Evolutionary conservation across 2,888 invertebrate genomes (phyloP), one percentile per base, ranked within the genome.

Genomic region (Acanthacorydalis orientalis): DNA sequence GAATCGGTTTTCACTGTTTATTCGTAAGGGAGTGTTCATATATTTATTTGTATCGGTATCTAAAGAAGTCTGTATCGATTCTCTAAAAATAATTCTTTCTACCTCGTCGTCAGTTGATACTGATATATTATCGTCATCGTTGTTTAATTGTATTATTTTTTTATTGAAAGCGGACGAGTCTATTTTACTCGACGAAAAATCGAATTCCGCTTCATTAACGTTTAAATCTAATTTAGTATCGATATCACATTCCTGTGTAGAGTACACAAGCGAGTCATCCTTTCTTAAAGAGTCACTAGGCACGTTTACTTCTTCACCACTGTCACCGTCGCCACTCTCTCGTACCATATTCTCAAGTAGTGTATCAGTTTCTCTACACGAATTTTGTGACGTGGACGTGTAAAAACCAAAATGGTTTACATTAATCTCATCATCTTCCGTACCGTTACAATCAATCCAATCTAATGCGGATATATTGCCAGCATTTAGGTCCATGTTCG

Each of bases 271-370:
- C 47, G 32, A 49, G 48, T 12, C 47, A 44, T 50, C 53, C 53
- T 46, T 53, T 54, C 31, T 50, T 23, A 23, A 23, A 23, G 23
- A 23, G 6, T 23, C 23, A 23, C 23, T 23, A 23, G 23, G 23
- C 6, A 23, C 12, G 11, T 31, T 12, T 43, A 46, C 53, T 47
- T 55, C 55, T 12, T 50, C 51, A 10, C 50, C 51, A 35, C 45
- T 47, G 34, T 50, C 51, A 1, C 55, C 55, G 43, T 55, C 55
- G 8, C 55, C 54, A 12, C 51, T 50, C 50, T 54, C 55, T 1
- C 55, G 48, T 34, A 31, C 46, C 16, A 14, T n/a, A 15, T n/a
- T 15, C 38, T 23, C n/a, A n/a, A 23, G 14, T 37, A 23, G 33
- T 12, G 23, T 31, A 12, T 33, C 32, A 31, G 12, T 16, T 12